Evolutionary conservation across 2,113 vertebrate genomes (phyloP).

Genomic region (Scartelaos histophorus): DNA sequence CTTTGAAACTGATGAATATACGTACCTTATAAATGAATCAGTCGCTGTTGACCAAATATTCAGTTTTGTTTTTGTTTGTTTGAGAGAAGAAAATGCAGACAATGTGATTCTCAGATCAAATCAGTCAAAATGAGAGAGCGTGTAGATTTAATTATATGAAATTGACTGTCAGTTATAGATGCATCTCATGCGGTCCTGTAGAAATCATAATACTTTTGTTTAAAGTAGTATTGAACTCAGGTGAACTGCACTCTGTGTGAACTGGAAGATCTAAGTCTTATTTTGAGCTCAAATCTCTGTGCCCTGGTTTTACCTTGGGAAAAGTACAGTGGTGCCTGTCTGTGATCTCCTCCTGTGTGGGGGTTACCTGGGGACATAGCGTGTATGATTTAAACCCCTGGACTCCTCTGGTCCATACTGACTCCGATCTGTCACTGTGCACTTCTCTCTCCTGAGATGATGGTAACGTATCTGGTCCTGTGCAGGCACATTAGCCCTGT

Average conservation of each 20-base stretch:
- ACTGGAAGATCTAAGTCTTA: neutral
- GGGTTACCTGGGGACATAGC: conserved; percentile 50
- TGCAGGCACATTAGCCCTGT: conserved; percentile 58
- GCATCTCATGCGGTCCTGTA: neutral
- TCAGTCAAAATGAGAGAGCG: neutral
- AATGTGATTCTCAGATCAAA: neutral
- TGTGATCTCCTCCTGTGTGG: conserved; percentile 10
- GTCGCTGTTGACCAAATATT: neutral
- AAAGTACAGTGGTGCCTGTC: neutral
- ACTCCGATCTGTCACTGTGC: conserved; percentile 13
- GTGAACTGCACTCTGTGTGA: conserved; percentile 1
- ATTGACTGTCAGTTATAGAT: neutral
- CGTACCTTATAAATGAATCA: neutral
- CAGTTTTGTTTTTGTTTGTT: neutral
- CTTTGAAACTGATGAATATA: neutral
- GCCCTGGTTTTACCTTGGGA: conserved; percentile 10
- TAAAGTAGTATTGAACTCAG: neutral
- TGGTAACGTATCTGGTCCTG: conserved; percentile 32
- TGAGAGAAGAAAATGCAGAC: neutral
- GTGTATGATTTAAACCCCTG: conserved; percentile 19
- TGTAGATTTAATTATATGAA: neutral
- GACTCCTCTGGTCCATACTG: conserved; percentile 14
- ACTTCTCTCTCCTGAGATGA: conserved; percentile 38
- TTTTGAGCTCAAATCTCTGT: neutral
- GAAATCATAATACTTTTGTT: neutral